Evolutionary conservation across 2,113 vertebrate genomes (phyloP), one percentile per base, ranked within the genome.

Genomic region (Meleagris gallopavo): DNA sequence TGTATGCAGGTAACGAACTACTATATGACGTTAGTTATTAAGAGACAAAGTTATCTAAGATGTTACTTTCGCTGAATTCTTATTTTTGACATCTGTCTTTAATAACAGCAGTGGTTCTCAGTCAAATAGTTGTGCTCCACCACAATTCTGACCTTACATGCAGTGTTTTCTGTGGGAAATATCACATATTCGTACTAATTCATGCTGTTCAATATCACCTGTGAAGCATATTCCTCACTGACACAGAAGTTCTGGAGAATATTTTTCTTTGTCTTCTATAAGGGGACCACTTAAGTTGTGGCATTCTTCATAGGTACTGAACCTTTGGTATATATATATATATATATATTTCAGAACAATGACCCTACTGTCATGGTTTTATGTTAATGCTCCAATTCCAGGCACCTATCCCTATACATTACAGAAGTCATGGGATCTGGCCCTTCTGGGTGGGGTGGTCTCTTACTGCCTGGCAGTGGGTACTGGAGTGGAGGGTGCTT

Each of bases 101-200:
- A 61, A 73, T 43, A 94, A 17, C 11, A 70, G 50, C 38, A 67
- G 34, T 0, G 1, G 7, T 71, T 86, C 5, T 77, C 66, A 93
- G 43, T 7, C 21, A 34, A 86, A 55, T 11, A 65, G 14, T 13
- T 50, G 52, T 16, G 6, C 14, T 52, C 13, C 45, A 12, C 66
- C 69, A 66, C 25, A 86, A 46, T 32, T 79, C 60, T 86, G 75
- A 86, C 69, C 70, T 77, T 46, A 89, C 8, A 54, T 2, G 8
- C 29, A 25, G 20, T 86, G 36, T 69, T 9, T 57, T 84, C 18
- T 62, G 25, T 60, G 17, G 34, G 12, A 7, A 6, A 67, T 83
- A 32, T 88, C 83, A 88, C 4, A 73, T 90, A 30, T 20, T 86
- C 93, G 90, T 55, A 88, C 95, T 90, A 81, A 83, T 43, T 45